Evolutionary conservation across 2,888 invertebrate genomes (phyloP), one percentile per base, ranked within the genome.

Genomic region (Agonopterix subpropinquella): DNA sequence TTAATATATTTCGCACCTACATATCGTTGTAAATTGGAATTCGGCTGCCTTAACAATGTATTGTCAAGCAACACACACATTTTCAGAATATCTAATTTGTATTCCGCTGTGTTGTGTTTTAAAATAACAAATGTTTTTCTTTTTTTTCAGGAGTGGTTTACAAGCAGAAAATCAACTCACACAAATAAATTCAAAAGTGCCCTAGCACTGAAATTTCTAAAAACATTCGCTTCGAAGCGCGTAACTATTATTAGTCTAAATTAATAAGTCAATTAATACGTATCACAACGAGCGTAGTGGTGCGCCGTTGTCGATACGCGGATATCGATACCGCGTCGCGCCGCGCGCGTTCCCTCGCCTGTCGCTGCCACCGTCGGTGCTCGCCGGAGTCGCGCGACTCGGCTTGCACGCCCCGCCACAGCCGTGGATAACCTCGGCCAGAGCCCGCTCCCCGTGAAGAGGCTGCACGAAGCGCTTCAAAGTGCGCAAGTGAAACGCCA

Each of bases 381-480:
- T 87, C 69, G 87, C 87, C 87, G 70, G 90, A 87, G 87, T 87
- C 87, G 70, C 71, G 82, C 75, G 87, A 86, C 85, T 86, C 87
- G 85, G 86, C 86, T 79, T 68, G 87, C 86, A 78, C 87, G 85
- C 87, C 83, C 79, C 73, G 84, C 81, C 78, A 80, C 75, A 83
- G 87, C 86, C 89, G 89, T 89, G 89, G 88, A 88, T 83, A 87
- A 87, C 83, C 84, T 85, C 86, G 87, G 87, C 83, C 85, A 85
- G 76, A 86, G 85, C 79, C 86, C 85, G 74, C 83, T 86, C 65
- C 88, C 87, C 81, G 89, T 87, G 83, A 89, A 89, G 87, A 84
- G 88, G 89, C 89, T 89, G 90, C 89, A 89, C 87, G 89, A 88
- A 83, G 89, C 89, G 84, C 89, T 90, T 75, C 90, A 87, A 82